Evolutionary conservation across 2,797 vertebrate genomes (phyloP).

Genomic region (Clarias fuscus): DNA sequence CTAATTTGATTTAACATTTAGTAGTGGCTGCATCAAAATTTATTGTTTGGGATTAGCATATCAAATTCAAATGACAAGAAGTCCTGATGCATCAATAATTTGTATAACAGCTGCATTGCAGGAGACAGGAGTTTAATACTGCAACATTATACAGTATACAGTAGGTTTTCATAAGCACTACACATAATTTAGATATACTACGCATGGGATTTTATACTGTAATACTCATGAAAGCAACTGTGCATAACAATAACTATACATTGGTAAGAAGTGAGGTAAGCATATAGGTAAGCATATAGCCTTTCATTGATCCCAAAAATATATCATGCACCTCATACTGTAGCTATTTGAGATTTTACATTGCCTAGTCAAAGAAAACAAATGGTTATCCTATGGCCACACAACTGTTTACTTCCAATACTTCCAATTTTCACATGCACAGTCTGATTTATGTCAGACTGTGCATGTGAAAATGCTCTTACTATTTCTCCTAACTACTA

Average conservation of each 20-base stretch:
- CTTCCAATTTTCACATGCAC: too few species aligned
- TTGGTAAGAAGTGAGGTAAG: too few species aligned
- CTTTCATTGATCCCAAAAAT: too few species aligned
- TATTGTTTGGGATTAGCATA: constrained; percentile 44
- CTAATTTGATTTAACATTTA: constrained; percentile 43
- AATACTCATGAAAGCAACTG: not conserved
- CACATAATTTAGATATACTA: not conserved
- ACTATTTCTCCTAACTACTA: too few species aligned
- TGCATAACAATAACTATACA: not conserved
- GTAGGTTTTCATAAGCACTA: not conserved
- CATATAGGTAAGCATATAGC: too few species aligned
- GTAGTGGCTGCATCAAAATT: constrained; percentile 39
- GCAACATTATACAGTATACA: not conserved
- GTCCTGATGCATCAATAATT: constrained; percentile 46
- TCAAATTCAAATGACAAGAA: constrained; percentile 45
- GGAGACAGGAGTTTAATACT: constrained; percentile 17
- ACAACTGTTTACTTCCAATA: too few species aligned
- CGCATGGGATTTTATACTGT: not conserved
- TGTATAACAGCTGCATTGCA: constrained; percentile 24
- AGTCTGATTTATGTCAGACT: too few species aligned
- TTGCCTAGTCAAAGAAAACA: too few species aligned
- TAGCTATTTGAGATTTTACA: too few species aligned
- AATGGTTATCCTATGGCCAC: too few species aligned
- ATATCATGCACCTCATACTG: too few species aligned
- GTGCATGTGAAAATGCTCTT: too few species aligned